phyloP scores from a whole-genome alignment of 2,797 vertebrate genomes.

The Limnodromus scolopaceus region DNA sequence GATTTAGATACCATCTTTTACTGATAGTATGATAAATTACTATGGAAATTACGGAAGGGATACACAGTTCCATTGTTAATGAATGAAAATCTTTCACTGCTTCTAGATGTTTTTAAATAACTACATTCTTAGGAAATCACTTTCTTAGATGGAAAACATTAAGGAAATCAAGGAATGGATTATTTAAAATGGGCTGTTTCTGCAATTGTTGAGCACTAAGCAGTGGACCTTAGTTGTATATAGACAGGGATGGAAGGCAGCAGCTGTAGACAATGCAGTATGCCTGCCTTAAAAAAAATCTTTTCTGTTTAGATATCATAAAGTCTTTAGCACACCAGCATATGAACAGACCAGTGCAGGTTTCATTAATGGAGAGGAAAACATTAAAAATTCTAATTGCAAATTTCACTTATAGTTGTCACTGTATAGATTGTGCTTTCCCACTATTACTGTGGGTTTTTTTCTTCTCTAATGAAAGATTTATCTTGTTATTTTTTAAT shows the following conservation, averaged over 20 bases:
- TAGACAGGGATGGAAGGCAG: not conserved
- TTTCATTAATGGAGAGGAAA: not conserved
- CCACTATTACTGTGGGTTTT: not conserved
- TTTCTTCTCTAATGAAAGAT: not conserved
- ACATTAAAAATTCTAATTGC: not conserved
- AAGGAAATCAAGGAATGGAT: not conserved
- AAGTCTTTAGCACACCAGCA: not conserved
- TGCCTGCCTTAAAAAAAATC: not conserved
- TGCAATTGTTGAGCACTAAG: not conserved
- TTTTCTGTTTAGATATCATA: not conserved
- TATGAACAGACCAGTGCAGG: not conserved
- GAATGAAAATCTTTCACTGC: not conserved
- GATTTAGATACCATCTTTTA: not conserved
- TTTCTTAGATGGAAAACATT: not conserved
- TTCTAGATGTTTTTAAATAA: not conserved
- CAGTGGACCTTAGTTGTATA: not conserved
- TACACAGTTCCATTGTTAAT: not conserved
- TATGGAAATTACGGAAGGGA: not conserved
- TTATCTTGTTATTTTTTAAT: not conserved
- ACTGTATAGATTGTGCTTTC: not conserved
- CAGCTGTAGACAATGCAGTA: not conserved
- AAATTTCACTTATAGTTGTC: not conserved
- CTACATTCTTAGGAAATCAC: not conserved
- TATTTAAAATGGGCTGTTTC: not conserved
- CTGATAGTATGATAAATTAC: not conserved